phyloP scores from a whole-genome alignment of 2,888 invertebrate species.

The Scaptomyza tumidula region DNA sequence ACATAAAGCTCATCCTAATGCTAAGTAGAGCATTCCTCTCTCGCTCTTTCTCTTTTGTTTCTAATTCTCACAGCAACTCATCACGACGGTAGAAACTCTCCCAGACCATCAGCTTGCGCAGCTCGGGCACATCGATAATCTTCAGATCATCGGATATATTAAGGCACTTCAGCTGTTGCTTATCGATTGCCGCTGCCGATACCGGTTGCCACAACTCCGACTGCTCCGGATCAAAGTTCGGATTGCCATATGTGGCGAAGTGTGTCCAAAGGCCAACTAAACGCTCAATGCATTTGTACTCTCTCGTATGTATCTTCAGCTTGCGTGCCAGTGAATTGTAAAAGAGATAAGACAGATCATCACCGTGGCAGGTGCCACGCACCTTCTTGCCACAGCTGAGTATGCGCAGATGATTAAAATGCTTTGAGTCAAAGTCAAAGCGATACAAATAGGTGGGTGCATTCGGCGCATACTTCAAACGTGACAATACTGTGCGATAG shows the following conservation, averaged over 20 bases:
- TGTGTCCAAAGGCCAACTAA: constrained; percentile 83
- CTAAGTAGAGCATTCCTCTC: constrained; percentile 20
- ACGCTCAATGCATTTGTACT: constrained; percentile 83
- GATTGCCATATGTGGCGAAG: constrained; percentile 82
- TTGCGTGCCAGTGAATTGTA: constrained; percentile 82
- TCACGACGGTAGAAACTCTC: constrained; percentile 81
- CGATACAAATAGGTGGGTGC: constrained; percentile 84
- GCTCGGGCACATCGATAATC: constrained; percentile 83
- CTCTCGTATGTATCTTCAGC: constrained; percentile 77
- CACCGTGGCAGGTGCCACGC: constrained; percentile 84
- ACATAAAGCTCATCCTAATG: constrained; percentile 60
- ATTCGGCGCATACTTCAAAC: constrained; percentile 73
- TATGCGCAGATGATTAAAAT: constrained; percentile 83
- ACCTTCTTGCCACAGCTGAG: constrained; percentile 83
- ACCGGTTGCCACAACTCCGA: constrained; percentile 79
- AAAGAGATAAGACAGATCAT: constrained; percentile 84
- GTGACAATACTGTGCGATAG: constrained; percentile 82
- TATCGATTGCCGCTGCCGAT: constrained; percentile 61
- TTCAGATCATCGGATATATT: constrained; percentile 83
- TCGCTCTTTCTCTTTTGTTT: not conserved
- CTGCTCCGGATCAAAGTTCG: constrained; percentile 80
- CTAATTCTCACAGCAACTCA: constrained; percentile 69
- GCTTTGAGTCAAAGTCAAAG: constrained; percentile 84
- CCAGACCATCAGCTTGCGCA: constrained; percentile 82
- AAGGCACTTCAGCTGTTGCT: constrained; percentile 82